A percentile compares a stretch with the other conserved stretches of the same genome.
phyloP scores from a whole-genome alignment of 2,797 vertebrate species.

The Neosilurus mollespiculum region DNA sequence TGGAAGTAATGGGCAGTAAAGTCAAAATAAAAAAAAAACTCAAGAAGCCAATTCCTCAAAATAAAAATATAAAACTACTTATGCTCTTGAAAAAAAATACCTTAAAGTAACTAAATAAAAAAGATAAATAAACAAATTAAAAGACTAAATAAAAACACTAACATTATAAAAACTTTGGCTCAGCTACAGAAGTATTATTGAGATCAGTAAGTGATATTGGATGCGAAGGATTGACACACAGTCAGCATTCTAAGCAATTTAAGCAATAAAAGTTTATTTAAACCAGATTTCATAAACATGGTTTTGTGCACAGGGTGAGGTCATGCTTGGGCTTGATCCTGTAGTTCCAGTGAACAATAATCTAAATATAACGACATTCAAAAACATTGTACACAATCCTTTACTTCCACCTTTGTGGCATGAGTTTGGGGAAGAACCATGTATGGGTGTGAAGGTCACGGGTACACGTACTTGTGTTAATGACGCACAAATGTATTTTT shows the following conservation, averaged over 20 bases:
- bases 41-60: too few relatives aligned
- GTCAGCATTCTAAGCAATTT: not conserved
- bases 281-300: too few relatives aligned
- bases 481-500: not conserved
- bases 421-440: not conserved
- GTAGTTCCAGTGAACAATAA: not conserved
- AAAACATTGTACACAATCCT: not conserved
- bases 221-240: not conserved
- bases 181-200: not conserved
- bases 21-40: too few relatives aligned
- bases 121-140: too few relatives aligned
- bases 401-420: not conserved
- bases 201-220: not conserved
- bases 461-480: not conserved
- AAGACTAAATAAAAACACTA: too few relatives aligned
- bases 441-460: not conserved
- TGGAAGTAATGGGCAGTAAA: too few relatives aligned
- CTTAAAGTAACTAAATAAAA: too few relatives aligned
- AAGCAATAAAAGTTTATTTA: too few relatives aligned
- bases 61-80: too few relatives aligned
- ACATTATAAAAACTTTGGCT: too few relatives aligned
- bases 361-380: not conserved
- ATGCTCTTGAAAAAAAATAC: too few relatives aligned
- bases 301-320: not conserved
- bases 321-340: not conserved